Evolutionary conservation across 2,888 invertebrate species (phyloP).

Genomic region (Apamea monoglypha): DNA sequence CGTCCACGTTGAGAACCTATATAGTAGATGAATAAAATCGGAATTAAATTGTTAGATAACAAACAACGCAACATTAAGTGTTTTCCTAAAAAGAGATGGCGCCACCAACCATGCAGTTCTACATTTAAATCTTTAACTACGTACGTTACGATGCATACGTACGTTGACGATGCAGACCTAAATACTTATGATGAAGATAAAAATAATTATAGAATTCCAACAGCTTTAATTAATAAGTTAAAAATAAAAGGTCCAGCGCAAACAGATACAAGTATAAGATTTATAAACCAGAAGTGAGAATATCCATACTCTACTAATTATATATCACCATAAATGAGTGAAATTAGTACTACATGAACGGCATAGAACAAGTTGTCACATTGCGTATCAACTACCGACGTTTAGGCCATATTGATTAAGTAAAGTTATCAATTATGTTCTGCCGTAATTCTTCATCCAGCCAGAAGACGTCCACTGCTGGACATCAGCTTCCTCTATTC

Average conservation of each 20-base stretch:
- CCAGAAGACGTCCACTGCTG: neutral
- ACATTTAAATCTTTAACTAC: neutral
- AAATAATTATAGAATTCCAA: constrained; percentile 8
- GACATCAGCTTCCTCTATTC: neutral
- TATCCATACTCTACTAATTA: constrained; percentile 19
- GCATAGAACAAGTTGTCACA: constrained; percentile 11
- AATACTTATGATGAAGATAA: neutral
- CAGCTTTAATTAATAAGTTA: neutral
- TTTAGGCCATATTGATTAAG: constrained; percentile 19
- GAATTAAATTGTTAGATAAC: neutral
- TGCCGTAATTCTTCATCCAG: neutral
- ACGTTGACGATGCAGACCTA: neutral
- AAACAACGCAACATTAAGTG: no score
- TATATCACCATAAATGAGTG: constrained; percentile 28
- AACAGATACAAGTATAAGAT: neutral
- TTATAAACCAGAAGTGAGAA: constrained; percentile 24
- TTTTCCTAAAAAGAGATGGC: constrained; percentile 17
- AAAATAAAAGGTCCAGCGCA: neutral
- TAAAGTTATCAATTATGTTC: neutral
- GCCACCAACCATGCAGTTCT: neutral
- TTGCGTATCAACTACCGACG: constrained; percentile 24
- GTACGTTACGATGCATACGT: no score
- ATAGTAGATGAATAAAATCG: neutral
- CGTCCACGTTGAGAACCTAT: neutral
- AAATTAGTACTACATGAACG: constrained; percentile 27